Base-by-base conservation (phyloP, 2,113 vertebrate genomes). In the Ancistrus triradiatus region DNA sequence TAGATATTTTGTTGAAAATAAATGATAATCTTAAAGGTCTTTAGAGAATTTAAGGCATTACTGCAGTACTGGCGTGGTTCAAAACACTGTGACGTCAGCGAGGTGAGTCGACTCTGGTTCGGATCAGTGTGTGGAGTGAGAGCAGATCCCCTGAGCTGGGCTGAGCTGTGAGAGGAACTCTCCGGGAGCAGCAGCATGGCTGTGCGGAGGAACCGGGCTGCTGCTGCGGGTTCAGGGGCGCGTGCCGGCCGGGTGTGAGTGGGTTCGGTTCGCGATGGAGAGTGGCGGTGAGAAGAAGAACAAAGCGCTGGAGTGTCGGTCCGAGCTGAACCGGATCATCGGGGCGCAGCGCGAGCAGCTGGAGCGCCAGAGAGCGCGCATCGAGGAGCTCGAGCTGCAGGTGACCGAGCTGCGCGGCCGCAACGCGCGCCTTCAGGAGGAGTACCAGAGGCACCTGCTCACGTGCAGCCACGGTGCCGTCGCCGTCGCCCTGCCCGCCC, bases 361-460 rank as follows among this genome's bases (percentile, higher is more conserved):
- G 82, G 89, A 91, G 82, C 85, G 87, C 73, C 93, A 95, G 81
- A 87, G 85, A 78, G 76, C 74, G 17, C 76, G 92, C 63, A 95
- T 95, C 51, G 89, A 91, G 58, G 88, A 93, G 85, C 91, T 95
- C 71, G 91, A 95, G 90, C 89, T 91, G 88, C 91, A 93, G 89
- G 91, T 95, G 86, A 84, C 88, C 63, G 87, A 86, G 75, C 78
- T 95, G 83, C 88, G 89, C 77, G 68, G 81, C 27, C 89, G 94
- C 79, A 94, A 95, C 50, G 86, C 60, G 70, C 77, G 86, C 27
- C 84, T 94, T 63, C 87, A 89, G 79, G 90, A 95, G 72, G 84
- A 90, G 75, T 91, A 95, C 87, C 89, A 89, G 80, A 87, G 91
- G 61, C 95, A 95, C 87, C 88, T 96, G 86, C 89, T 87, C 74